Percentiles rank a stretch among this genome's conserved stretches.
These are phyloP conservation scores for Volucella inanis DNA, from an alignment of 2,888 invertebrate genomes.

Conservation along the genomic window DNA sequence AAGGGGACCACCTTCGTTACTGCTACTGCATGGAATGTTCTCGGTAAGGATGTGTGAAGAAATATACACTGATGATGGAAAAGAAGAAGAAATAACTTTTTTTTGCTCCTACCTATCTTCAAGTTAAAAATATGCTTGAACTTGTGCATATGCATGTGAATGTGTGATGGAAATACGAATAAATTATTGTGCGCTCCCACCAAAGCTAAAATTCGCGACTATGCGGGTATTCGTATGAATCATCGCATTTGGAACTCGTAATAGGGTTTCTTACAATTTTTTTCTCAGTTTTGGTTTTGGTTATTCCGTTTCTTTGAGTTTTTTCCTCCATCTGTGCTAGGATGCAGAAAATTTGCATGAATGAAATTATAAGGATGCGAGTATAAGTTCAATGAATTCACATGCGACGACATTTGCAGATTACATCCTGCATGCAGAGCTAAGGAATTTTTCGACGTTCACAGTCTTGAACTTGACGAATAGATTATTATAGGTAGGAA, in stretches of 20 bases:
- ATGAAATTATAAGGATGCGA: constrained; percentile 25
- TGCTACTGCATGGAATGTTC: constrained; percentile 38
- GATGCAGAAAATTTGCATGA: constrained; percentile 47
- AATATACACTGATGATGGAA: constrained; percentile 55
- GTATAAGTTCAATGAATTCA: too few species aligned
- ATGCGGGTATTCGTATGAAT: constrained; percentile 45
- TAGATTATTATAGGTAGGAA: too few species aligned
- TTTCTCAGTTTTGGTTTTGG: background rate
- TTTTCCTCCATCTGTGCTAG: background rate
- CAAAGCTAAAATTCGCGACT: constrained; percentile 13
- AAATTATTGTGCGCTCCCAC: constrained; percentile 20
- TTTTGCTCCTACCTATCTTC: constrained; percentile 19
- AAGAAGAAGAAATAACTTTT: constrained; percentile 10
- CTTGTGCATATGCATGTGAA: constrained; percentile 19
- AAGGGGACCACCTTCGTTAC: constrained; percentile 25
- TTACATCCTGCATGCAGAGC: too few species aligned
- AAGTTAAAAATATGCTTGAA: constrained; percentile 4
- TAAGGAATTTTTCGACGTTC: too few species aligned
- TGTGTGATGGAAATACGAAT: constrained; percentile 14
- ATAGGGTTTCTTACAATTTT: constrained; percentile 45
- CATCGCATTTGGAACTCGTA: constrained; percentile 62
- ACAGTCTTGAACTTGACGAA: too few species aligned
- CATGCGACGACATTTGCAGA: too few species aligned
- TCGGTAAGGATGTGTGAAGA: constrained; percentile 54
- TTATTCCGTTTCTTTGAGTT: background rate